phyloP scores from a whole-genome alignment of 2,113 vertebrate genomes.

The Ursus arctos region DNA sequence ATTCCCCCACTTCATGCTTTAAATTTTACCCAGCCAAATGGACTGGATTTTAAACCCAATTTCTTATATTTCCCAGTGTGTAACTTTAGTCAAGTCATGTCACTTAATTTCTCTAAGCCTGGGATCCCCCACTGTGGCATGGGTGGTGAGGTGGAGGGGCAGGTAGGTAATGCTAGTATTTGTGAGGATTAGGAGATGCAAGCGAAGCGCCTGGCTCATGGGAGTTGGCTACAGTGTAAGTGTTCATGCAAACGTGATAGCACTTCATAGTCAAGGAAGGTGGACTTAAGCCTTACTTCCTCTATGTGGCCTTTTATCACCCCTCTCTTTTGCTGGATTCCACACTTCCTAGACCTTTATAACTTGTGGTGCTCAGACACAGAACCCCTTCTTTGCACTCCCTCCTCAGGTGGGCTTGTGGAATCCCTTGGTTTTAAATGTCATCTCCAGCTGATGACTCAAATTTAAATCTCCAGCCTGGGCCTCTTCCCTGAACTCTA shows the following conservation, averaged over 20 bases:
- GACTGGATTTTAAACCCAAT: neutral
- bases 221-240: rapidly evolving
- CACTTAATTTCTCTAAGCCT: neutral
- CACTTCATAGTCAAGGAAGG: neutral
- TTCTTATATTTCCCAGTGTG: neutral
- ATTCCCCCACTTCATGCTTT: neutral
- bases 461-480: neutral
- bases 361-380: too few species aligned
- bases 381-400: neutral
- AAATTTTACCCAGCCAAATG: neutral
- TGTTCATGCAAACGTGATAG: neutral
- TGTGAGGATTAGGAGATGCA: neutral
- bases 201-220: rapidly evolving
- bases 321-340: neutral
- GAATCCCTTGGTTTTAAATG: neutral
- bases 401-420: neutral
- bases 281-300: neutral
- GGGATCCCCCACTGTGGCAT: neutral
- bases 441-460: neutral
- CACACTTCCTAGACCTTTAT: neutral
- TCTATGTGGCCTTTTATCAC: neutral
- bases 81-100: neutral
- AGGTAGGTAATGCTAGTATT: neutral
- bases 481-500: neutral
- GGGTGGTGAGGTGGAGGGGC: neutral